Percentiles rank a stretch among this genome's conserved stretches.
Conservation (phyloP, 1,140 invertebrate genomes). For the Heterodera schachtii region DNA sequence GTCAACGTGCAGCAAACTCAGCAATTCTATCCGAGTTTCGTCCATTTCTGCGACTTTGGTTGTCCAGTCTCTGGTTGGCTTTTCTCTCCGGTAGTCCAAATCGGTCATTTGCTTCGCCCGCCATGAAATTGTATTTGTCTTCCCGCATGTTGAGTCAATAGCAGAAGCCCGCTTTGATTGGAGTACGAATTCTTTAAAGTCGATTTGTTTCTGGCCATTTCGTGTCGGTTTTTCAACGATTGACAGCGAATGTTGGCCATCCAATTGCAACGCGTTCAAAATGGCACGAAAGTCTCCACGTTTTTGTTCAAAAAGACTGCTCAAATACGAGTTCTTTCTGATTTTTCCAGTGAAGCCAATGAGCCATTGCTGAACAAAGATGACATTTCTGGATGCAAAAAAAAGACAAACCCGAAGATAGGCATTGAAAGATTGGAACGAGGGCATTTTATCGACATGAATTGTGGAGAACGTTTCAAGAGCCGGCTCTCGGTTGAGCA, state of each 20-base stretch:
- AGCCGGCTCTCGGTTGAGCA: background rate
- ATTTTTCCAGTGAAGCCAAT: constrained; percentile 13
- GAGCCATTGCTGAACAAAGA: constrained; percentile 10
- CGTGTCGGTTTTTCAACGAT: background rate
- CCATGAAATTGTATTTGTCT: constrained; percentile 1
- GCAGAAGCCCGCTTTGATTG: background rate
- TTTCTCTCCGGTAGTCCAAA: constrained; percentile 2
- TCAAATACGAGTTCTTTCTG: background rate
- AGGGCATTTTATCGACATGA: background rate
- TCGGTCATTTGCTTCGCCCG: constrained; percentile 2
- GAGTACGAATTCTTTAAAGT: background rate
- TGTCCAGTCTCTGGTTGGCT: background rate
- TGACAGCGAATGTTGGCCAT: background rate
- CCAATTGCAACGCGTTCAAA: constrained; percentile 26
- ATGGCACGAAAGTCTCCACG: constrained; percentile 18
- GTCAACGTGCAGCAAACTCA: no score
- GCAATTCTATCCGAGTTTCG: background rate
- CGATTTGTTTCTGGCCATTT: background rate
- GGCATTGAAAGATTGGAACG: background rate
- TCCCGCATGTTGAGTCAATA: constrained; percentile 11
- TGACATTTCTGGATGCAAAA: background rate
- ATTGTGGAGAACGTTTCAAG: background rate
- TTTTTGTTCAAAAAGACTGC: background rate
- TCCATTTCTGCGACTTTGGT: constrained; percentile 3
- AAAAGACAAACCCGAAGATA: constrained; percentile 16